A percentile compares a stretch with the other conserved stretches of the same genome.
These are phyloP conservation scores for Coracopsis vasa DNA, from an alignment of 2,113 vertebrate species.

Conservation along the genomic window DNA sequence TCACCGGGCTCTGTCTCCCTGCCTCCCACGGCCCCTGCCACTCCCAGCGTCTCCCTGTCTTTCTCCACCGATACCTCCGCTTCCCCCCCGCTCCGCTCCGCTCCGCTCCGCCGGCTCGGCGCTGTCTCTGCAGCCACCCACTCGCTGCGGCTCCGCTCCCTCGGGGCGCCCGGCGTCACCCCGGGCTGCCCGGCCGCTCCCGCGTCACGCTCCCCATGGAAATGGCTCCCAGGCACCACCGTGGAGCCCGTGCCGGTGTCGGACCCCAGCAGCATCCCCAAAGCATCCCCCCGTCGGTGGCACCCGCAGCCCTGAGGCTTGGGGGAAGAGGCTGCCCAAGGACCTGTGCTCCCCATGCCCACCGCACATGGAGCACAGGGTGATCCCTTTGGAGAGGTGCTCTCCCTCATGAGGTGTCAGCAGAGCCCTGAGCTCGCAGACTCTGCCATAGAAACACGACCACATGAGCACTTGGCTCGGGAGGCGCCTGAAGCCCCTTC, in stretches of 20 bases:
- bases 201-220: neutral
- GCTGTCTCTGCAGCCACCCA: neutral
- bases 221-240: rapidly evolving
- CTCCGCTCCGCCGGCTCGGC: neutral
- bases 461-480: rapidly evolving
- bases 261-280: neutral
- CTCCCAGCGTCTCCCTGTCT: conserved; percentile 56
- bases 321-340: neutral
- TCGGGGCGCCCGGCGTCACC: neutral
- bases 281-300: neutral
- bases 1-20: conserved; percentile 32
- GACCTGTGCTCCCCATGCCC: rapidly evolving
- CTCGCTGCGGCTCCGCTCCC: neutral
- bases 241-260: rapidly evolving
- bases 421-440: neutral
- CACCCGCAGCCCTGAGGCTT: neutral
- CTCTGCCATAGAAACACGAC: rapidly evolving
- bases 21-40: conserved; percentile 58
- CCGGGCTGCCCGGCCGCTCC: neutral
- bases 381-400: neutral
- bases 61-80: neutral
- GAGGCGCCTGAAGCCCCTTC: neutral
- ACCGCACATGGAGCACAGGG: rapidly evolving
- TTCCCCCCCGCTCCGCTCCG: neutral
- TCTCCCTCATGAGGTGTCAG: neutral